Evolutionary conservation across 1,140 invertebrate species (phyloP).

Genomic region (Lutraria rhynchaena): DNA sequence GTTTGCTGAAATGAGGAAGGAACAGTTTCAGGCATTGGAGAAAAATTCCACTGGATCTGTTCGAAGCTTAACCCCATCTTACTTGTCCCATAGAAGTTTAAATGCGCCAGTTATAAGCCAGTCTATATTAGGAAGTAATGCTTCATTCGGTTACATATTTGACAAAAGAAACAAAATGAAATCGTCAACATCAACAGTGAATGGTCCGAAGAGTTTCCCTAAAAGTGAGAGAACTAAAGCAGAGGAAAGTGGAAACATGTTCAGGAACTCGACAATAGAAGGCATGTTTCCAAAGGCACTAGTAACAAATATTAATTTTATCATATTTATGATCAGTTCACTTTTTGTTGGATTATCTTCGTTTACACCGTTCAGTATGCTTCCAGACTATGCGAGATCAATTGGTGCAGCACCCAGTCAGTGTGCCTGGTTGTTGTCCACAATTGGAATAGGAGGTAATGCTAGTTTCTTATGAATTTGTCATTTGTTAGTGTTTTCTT

Average conservation of each 20-base stretch:
- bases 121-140: slow-evolving; percentile 24
- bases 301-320: slow-evolving; percentile 34
- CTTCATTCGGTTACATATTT: slow-evolving; percentile 37
- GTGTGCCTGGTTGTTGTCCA: slow-evolving; percentile 23
- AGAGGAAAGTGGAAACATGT: neutral
- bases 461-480: too few species aligned
- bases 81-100: slow-evolving; percentile 13
- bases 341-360: slow-evolving; percentile 5
- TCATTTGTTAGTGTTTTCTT: too few species aligned
- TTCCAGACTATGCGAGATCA: slow-evolving; percentile 18
- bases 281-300: slow-evolving; percentile 31
- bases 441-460: slow-evolving; percentile 45
- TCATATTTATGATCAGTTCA: slow-evolving; percentile 14
- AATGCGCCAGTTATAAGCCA: slow-evolving; percentile 27
- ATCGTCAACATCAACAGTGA: neutral
- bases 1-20: slow-evolving; percentile 27
- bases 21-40: neutral
- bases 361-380: slow-evolving; percentile 42
- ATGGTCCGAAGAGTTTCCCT: neutral
- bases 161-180: neutral
- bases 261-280: neutral
- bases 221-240: neutral
- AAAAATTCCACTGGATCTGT: neutral
- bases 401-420: neutral
- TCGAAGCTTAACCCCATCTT: neutral